phyloP scores from a whole-genome alignment of 2,113 vertebrate genomes.

The Clarias magur region DNA sequence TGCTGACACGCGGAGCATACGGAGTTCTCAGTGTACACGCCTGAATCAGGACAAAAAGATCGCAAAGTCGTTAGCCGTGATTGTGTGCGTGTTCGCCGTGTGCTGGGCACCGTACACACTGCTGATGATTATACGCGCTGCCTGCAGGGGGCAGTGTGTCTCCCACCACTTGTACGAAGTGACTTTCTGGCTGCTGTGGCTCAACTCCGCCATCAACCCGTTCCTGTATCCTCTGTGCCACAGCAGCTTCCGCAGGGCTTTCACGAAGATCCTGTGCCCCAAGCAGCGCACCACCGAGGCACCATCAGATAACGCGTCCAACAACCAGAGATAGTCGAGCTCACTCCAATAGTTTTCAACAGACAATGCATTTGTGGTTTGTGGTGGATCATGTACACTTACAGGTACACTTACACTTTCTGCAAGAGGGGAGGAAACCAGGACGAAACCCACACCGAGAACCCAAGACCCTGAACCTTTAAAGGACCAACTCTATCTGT shows the following conservation, averaged over 20 bases:
- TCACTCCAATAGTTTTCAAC: background rate
- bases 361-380: background rate
- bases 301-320: slow-evolving; percentile 53
- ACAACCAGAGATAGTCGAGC: slow-evolving; percentile 38
- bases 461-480: background rate
- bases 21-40: slow-evolving; percentile 73
- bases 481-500: background rate
- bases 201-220: slow-evolving; percentile 94
- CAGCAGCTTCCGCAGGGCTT: slow-evolving; percentile 91
- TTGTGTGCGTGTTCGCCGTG: slow-evolving; percentile 91
- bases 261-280: slow-evolving; percentile 90
- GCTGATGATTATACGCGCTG: slow-evolving; percentile 92
- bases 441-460: background rate
- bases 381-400: background rate
- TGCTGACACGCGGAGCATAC: slow-evolving; percentile 59
- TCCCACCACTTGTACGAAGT: slow-evolving; percentile 88
- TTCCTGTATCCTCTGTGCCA: slow-evolving; percentile 93
- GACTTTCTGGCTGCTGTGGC: slow-evolving; percentile 97
- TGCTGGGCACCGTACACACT: slow-evolving; percentile 97
- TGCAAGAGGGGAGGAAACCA: background rate
- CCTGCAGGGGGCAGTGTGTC: slow-evolving; percentile 85
- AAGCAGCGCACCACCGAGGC: slow-evolving; percentile 85
- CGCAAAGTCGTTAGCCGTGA: slow-evolving; percentile 91
- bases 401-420: no score
- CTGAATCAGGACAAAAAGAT: slow-evolving; percentile 92